Evolutionary conservation across 2,888 invertebrate species (phyloP), one percentile per base, ranked within the genome.

Genomic region (Coleophora flavipennella): DNA sequence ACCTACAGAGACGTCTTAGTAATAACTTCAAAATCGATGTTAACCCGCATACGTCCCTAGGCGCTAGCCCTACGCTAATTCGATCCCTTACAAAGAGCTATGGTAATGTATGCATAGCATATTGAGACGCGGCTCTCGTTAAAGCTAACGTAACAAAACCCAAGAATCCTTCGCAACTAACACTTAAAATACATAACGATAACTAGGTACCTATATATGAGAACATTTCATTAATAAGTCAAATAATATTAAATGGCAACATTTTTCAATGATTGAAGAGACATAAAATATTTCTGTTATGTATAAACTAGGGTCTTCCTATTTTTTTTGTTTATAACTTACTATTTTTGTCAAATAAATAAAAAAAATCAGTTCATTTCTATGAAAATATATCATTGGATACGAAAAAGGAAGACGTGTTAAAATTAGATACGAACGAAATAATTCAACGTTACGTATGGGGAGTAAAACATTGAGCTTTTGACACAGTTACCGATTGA

Each of bases 401-500:
- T 31, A 38, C 29, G 35, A 25, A 36, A 42, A 36, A 42, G 50
- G 48, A 50, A 50, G 50, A 50, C 48, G 35, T 28, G 39, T 35
- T 42, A 13, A 32, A 8, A 32, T 3, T 32, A 13, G 9, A 12
- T 13, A 32, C 32, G 9, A 32, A 32, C 3, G 29, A n/a, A n/a
- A 20, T 12, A 36, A 36, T 42, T 49, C 41, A 36, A 6, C 20
- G 20, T 20, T 20, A 20, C 20, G 3, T 20, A 20, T 20, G 20
- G 3, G 6, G 20, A 20, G 20, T 45, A 33, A 41, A 35, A 64
- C 58, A 71, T 80, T 78, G 80, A 79, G 79, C 78, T 71, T 75
- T 73, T 68, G 77, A 80, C 78, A 74, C 69, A 62, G 57, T 61
- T 55, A 62, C 57, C 62, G 56, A 64, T 63, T 63, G 52, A 61